These are phyloP conservation scores for Semibalanus balanoides DNA, from an alignment of 1,140 invertebrate genomes.

Conservation along the genomic window DNA sequence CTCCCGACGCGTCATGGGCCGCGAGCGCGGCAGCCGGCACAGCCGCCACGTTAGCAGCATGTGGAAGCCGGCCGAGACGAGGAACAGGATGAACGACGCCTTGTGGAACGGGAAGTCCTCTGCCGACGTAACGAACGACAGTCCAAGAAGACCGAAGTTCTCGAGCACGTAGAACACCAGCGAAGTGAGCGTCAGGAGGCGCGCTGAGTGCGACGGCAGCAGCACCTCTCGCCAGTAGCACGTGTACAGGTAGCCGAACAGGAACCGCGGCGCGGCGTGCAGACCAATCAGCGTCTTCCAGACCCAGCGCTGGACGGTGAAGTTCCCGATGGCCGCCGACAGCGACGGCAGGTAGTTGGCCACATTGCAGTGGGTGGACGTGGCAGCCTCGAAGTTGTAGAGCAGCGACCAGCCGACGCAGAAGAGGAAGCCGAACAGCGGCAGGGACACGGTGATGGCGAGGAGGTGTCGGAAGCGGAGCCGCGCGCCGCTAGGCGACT, in stretches of 20 bases:
- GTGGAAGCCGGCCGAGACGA: slow-evolving; percentile 69
- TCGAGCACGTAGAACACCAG: slow-evolving; percentile 50
- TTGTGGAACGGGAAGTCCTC: slow-evolving; percentile 79
- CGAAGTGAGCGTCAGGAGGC: slow-evolving; percentile 32
- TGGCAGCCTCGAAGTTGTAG: slow-evolving; percentile 56
- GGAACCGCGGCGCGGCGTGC: slow-evolving; percentile 54
- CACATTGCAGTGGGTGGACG: slow-evolving; percentile 72
- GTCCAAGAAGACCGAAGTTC: slow-evolving; percentile 58
- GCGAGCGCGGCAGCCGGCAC: slow-evolving; percentile 38
- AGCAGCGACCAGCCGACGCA: slow-evolving; percentile 1
- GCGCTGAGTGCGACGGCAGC: slow-evolving; percentile 32
- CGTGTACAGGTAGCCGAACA: slow-evolving; percentile 57
- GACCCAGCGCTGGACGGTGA: slow-evolving; percentile 69
- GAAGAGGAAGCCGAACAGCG: background rate
- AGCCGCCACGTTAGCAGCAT: slow-evolving; percentile 62
- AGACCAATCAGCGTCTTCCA: slow-evolving; percentile 74
- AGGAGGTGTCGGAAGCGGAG: background rate
- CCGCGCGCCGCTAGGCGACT: background rate
- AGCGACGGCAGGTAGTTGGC: slow-evolving; percentile 83
- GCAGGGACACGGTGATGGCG: background rate
- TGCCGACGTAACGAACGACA: slow-evolving; percentile 76
- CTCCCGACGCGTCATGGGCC: slow-evolving; percentile 37
- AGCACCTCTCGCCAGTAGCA: slow-evolving; percentile 41
- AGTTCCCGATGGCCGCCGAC: slow-evolving; percentile 84
- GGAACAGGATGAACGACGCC: slow-evolving; percentile 78